Conservation (phyloP, 2,113 vertebrate species). For the Mormoops blainvillei region DNA sequence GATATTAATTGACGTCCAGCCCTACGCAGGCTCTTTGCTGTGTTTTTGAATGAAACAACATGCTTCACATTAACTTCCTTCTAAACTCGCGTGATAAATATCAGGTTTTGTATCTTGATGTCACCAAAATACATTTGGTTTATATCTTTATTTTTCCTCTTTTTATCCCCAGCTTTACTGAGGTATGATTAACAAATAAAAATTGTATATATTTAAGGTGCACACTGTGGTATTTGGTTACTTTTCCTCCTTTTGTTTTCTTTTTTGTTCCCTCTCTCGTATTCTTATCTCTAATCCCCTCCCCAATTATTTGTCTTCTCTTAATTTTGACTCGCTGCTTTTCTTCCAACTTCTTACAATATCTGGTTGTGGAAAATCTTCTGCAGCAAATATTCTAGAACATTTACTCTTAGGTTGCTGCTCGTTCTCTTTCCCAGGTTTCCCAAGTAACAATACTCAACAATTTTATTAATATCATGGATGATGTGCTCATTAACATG, state of each 20-base stretch:
- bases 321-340: not conserved
- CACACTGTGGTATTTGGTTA: not conserved
- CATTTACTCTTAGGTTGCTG: not conserved
- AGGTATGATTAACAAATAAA: not conserved
- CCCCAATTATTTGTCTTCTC: not conserved
- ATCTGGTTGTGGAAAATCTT: not conserved
- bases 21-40: conserved; percentile 55
- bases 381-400: not conserved
- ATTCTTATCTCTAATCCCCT: not conserved
- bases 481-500: not conserved
- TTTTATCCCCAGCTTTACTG: not conserved
- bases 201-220: not conserved
- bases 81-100: conserved; percentile 20
- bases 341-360: conserved; percentile 3
- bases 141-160: not conserved
- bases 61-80: conserved; percentile 55
- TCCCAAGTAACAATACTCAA: not conserved
- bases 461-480: not conserved
- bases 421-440: not conserved
- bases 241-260: not conserved
- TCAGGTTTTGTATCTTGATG: not conserved
- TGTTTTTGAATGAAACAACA: conserved; percentile 63
- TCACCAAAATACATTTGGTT: not conserved
- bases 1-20: conserved; percentile 77
- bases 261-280: not conserved